Evolutionary conservation across 53 echinoderm and acorn worm genomes (phyloP).

Genomic region (Apostichopus leukothele): DNA sequence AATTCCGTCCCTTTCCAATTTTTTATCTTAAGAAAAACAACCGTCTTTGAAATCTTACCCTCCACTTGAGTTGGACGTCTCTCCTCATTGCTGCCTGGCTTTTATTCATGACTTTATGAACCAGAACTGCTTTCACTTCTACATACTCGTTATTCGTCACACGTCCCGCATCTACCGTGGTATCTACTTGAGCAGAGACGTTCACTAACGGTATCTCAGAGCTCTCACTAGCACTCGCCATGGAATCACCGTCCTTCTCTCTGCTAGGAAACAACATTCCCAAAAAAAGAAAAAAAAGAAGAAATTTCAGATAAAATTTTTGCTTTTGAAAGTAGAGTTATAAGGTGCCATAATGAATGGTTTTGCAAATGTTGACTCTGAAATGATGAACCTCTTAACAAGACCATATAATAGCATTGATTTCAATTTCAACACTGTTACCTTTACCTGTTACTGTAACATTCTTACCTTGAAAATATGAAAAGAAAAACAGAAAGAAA

Average conservation of each 20-base stretch:
- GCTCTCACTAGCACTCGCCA: constrained; percentile 2
- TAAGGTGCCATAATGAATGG: too few species aligned
- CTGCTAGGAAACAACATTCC: neutral
- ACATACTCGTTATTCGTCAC: constrained; percentile 1
- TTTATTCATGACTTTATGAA: constrained; percentile 63
- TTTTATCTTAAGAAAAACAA: too few species aligned
- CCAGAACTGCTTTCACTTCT: constrained; percentile 58
- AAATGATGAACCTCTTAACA: too few species aligned
- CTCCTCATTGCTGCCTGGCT: constrained; percentile 70
- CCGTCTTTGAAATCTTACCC: constrained; percentile 43
- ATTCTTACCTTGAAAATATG: too few species aligned
- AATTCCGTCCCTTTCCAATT: too few species aligned
- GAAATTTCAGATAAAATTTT: neutral
- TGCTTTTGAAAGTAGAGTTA: neutral
- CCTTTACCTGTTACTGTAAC: too few species aligned
- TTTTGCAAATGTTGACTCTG: too few species aligned
- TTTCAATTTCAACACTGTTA: too few species aligned
- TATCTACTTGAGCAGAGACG: neutral
- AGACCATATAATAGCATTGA: too few species aligned
- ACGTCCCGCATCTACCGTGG: neutral
- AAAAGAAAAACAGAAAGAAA: too few species aligned
- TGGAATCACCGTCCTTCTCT: neutral
- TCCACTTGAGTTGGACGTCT: constrained; percentile 72
- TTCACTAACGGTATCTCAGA: constrained; percentile 11
- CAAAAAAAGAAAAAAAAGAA: neutral